Base-by-base conservation (phyloP, 2,797 vertebrate genomes). In the Nannoperca obscura region DNA sequence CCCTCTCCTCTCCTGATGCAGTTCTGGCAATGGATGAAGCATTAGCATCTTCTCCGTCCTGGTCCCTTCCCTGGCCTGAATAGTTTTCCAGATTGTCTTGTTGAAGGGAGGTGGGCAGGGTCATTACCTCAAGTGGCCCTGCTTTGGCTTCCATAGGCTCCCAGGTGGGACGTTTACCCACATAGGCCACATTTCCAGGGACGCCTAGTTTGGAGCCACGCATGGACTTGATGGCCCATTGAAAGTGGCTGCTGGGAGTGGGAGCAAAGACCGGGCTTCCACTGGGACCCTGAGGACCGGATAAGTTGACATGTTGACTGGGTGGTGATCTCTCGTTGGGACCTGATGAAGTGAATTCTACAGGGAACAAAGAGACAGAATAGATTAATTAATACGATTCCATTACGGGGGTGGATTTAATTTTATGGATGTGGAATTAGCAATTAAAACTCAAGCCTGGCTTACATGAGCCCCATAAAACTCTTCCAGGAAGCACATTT, bases 41-140 rank as follows among this genome's bases (percentile, higher is more conserved):
- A 12, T 36, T 76, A 13, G 46, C 50, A 14, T 78, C 82, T 13
- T 92, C 92, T 44, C 83, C 82, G 0, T 92, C 92, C 49, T 87
- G 87, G 63, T 95, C 92, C n/a, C 82, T 94, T 7, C 94, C 95
- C 63, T 95, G 95, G 3, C 96, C 96, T 0, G 96, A 96, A 68
- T 92, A 96, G 83, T 95, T 94, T 65, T 96, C 95, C 1, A 74
- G 87, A 86, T 84, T 90, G 61, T 95, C 95, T 60, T 83, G 87
- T 22, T 10, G 81, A 36, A 85, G 81, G 0, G 86, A 91, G 5
- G 82, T 75, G 8, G 94, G 93, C 44, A 95, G 76, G 22, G 93
- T 93, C 86, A 94, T 95, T 55, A 95, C 78, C 73, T 95, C 94
- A 0, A 95, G 82, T 1, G 91, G 89, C 19, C 87, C 94, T 17